Evolutionary conservation across 2,113 vertebrate genomes (phyloP), one percentile per base, ranked within the genome.

Genomic region (Stictonetta naevosa): DNA sequence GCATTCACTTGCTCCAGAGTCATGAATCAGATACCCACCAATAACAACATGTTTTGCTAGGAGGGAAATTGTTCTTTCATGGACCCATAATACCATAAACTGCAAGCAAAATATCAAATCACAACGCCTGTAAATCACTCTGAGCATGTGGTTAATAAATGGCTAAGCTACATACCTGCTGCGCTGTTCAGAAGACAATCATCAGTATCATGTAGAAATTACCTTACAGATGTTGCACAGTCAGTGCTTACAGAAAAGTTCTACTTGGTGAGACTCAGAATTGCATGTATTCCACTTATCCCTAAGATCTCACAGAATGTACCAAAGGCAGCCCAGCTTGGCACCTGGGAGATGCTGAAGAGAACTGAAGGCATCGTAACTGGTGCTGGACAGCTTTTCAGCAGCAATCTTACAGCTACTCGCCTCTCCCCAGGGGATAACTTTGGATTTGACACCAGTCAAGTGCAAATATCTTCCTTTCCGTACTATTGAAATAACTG

Each of bases 341-440:
- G 26, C 1, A 2, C 58, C 52, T 53, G 79, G 90, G 59, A 91
- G 62, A 36, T 3, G 18, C 66, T 73, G 58, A 34, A 68, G 78
- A 72, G 63, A 79, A 56, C 42, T 44, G 76, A 68, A 84, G 84
- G 38, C 44, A 33, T 74, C 67, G 9, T 17, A 29, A 10, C 2
- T 22, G 56, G 42, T 78, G 69, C 93, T 91, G 91, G 83, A 66
- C 79, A 92, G 86, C 76, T 83, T 73, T 93, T 36, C 67, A 23
- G 63, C 17, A 69, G 83, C 78, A 64, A 25, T 7, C 64, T 74
- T 21, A 2, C 71, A 16, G 74, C 82, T 60, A 6, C 34, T 33
- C 0, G 3, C 72, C 50, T 68, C 58, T 82, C 38, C 13, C 29
- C 48, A 33, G 33, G 73, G 3, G 0, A 9, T 0, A 33, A 3